Conservation (phyloP, 2,888 invertebrate species). For the Argynnis bischoffii region DNA sequence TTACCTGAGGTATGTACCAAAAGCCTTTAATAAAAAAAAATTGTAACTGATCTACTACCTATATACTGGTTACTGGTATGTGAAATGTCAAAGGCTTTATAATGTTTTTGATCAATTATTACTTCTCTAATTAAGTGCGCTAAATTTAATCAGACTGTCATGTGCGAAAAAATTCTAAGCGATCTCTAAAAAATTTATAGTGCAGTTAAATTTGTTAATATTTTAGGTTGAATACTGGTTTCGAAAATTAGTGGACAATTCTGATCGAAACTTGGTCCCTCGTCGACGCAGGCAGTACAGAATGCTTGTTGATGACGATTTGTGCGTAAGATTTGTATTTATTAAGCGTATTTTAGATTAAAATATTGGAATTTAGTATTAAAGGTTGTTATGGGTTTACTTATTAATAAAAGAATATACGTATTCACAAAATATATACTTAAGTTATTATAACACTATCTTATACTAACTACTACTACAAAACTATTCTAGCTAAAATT, state of each 20-base stretch:
- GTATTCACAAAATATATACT: too few species aligned
- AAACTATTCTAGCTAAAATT: too few species aligned
- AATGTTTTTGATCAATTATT: background rate
- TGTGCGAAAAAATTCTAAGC: background rate
- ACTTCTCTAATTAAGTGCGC: background rate
- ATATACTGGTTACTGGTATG: too few species aligned
- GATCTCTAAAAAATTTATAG: background rate
- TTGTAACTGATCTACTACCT: too few species aligned
- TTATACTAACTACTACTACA: too few species aligned
- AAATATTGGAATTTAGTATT: too few species aligned
- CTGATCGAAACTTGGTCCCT: constrained; percentile 61
- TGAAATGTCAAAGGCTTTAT: too few species aligned
- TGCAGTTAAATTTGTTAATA: background rate
- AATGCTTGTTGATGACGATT: constrained; percentile 69
- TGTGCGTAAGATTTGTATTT: constrained; percentile 59
- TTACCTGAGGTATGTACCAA: constrained; percentile 72
- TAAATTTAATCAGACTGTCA: too few species aligned
- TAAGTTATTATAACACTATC: too few species aligned
- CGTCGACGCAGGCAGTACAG: constrained; percentile 70
- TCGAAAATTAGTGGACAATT: constrained; percentile 70
- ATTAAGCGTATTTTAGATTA: too few species aligned
- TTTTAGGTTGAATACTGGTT: constrained; percentile 76
- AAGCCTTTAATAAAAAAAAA: background rate
- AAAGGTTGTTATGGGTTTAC: too few species aligned
- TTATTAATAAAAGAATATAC: too few species aligned